Evolutionary conservation across 2,113 vertebrate genomes (phyloP), one percentile per base, ranked within the genome.

Genomic region (Picathartes gymnocephalus): DNA sequence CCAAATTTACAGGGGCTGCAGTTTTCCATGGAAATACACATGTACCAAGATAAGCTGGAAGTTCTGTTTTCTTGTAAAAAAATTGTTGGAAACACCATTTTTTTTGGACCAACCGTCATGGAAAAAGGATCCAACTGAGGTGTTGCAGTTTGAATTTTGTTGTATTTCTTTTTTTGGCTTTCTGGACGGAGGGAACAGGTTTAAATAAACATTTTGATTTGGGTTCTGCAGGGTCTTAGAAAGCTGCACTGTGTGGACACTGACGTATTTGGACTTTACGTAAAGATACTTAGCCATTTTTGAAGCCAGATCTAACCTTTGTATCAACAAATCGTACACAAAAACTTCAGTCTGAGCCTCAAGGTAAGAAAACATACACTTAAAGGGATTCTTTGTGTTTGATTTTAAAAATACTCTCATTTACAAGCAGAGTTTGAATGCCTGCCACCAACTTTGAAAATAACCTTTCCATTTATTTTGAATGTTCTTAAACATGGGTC

Each of bases 191-290:
- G 81, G 78, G 60, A 95, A 64, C 42, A 95, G 60, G 54, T 97
- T 96, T 97, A 95, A 97, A 72, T 77, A 98, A 98, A 98, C 96
- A 96, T 96, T 97, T 94, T 96, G 82, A 96, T 97, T 96, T 96
- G 77, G 50, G 74, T 95, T 92, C 85, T 96, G 56, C 86, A 86
- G 56, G 66, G 88, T 54, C 45, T 90, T 93, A 95, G 86, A 98
- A 98, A 97, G 95, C 53, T 50, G 83, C 64, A 97, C 92, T 97
- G 97, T 97, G 88, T 87, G 92, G 93, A 93, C 48, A 70, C 21
- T 97, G 97, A 97, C 57, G 57, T 96, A 93, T 57, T 31, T 93
- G 50, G 65, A 31, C 45, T 97, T 90, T 94, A 96, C 6, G 0
- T 93, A 94, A 93, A 97, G 94, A 97, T 74, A 77, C 50, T 91